Percentiles rank a stretch among this genome's conserved stretches.
phyloP scores from a whole-genome alignment of 2,797 vertebrate species.

The Oryzias sinensis region DNA sequence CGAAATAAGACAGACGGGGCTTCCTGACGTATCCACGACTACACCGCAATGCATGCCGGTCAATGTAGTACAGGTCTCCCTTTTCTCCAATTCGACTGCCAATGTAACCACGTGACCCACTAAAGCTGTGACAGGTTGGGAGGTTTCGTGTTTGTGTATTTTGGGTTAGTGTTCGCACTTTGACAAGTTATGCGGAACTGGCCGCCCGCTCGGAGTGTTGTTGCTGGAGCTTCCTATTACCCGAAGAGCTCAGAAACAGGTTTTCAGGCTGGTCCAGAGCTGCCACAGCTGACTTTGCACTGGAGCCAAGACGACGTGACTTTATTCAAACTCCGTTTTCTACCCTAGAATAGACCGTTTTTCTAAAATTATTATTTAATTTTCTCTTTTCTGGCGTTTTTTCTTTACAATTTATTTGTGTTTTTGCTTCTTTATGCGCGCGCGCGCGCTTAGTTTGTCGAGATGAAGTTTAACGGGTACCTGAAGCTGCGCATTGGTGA shows the following conservation, averaged over 20 bases:
- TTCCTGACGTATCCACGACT: neutral
- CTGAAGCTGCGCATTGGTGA: slow-evolving; percentile 92
- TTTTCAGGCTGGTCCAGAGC: neutral
- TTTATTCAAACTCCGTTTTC: neutral
- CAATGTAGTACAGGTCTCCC: slow-evolving; percentile 25
- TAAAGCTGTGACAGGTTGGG: slow-evolving; percentile 23
- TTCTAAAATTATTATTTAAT: neutral
- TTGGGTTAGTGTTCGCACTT: neutral
- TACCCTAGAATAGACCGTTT: neutral
- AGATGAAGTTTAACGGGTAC: slow-evolving; percentile 92
- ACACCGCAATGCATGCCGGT: slow-evolving; percentile 49
- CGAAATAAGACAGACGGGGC: slow-evolving; percentile 29
- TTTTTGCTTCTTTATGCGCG: neutral
- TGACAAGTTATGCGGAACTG: slow-evolving; percentile 62
- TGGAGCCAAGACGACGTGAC: neutral
- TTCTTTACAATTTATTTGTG: neutral
- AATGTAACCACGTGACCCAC: slow-evolving; percentile 41
- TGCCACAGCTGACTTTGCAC: neutral
- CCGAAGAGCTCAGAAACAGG: slow-evolving; percentile 22
- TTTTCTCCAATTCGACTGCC: slow-evolving; percentile 37
- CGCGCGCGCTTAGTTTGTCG: slow-evolving; percentile 11
- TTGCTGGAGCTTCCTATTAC: slow-evolving; percentile 59
- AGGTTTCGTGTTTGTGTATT: neutral
- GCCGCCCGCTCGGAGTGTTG: slow-evolving; percentile 22
- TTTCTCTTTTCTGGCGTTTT: neutral